Conservation (phyloP, 2,888 invertebrate genomes). For the Eupsilia transversa region DNA sequence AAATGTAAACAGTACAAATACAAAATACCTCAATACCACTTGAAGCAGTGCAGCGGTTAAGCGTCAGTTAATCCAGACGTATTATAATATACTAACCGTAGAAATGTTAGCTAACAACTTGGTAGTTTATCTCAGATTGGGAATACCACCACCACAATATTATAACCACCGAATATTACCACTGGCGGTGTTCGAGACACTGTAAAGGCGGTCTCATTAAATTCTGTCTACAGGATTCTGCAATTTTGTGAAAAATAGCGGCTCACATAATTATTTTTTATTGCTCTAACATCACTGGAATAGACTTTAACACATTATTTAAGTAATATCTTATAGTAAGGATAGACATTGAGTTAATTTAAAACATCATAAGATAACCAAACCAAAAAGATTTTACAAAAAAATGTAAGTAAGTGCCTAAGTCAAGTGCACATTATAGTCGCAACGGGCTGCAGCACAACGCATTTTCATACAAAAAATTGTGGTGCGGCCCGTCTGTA, state of each 20-base stretch:
- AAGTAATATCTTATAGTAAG: background rate
- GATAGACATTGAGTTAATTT: background rate
- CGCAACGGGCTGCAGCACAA: background rate
- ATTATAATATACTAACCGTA: conserved; percentile 28
- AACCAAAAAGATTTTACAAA: background rate
- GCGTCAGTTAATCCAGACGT: conserved; percentile 43
- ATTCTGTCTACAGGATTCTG: background rate
- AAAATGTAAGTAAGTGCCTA: background rate
- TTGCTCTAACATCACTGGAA: too few species aligned
- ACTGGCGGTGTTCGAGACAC: background rate
- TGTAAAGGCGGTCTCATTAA: background rate
- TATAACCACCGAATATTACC: too few species aligned
- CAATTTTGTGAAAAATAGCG: background rate
- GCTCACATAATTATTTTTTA: too few species aligned
- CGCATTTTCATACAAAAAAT: background rate
- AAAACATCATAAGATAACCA: background rate
- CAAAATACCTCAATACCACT: conserved; percentile 41
- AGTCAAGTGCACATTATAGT: background rate
- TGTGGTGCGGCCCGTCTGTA: background rate
- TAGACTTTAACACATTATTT: background rate
- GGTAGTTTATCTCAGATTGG: too few species aligned
- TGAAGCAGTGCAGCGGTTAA: conserved; percentile 33
- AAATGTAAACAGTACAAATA: conserved; percentile 24
- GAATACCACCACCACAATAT: too few species aligned
- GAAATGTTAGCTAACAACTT: conserved; percentile 39